Conservation (phyloP, 2,113 vertebrate species). For the Lamprotornis superbus region DNA sequence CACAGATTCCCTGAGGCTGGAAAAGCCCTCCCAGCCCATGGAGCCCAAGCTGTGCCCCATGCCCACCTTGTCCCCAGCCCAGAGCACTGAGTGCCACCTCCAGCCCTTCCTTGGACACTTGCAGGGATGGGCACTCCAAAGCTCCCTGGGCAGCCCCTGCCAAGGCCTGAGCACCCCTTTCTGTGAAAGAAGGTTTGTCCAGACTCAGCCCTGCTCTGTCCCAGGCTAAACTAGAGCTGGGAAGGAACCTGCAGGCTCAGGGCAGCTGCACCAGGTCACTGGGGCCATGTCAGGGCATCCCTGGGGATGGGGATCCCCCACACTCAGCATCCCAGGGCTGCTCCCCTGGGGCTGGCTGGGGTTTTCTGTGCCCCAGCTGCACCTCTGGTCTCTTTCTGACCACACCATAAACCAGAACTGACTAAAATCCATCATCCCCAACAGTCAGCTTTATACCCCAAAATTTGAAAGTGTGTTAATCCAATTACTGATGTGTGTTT, state of each 20-base stretch:
- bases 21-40: neutral
- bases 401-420: neutral
- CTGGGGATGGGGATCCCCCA: neutral
- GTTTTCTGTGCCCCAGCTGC: neutral
- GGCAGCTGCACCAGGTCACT: neutral
- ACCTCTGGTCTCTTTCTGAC: neutral
- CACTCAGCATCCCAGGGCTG: neutral
- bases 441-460: neutral
- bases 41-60: neutral
- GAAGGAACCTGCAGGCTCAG: neutral
- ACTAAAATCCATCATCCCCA: neutral
- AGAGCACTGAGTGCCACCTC: neutral
- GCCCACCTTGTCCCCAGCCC: neutral
- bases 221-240: neutral
- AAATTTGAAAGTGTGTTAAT: neutral
- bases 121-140: neutral
- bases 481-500: neutral
- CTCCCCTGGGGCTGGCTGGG: neutral
- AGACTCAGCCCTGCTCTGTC: neutral
- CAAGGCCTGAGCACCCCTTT: neutral
- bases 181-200: neutral
- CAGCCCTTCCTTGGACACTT: neutral
- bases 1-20: neutral
- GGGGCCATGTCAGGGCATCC: neutral
- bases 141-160: neutral